A percentile compares a stretch with the other conserved stretches of the same genome.
Conservation (phyloP, 2,797 vertebrate species). For the Bovichtus diacanthus region DNA sequence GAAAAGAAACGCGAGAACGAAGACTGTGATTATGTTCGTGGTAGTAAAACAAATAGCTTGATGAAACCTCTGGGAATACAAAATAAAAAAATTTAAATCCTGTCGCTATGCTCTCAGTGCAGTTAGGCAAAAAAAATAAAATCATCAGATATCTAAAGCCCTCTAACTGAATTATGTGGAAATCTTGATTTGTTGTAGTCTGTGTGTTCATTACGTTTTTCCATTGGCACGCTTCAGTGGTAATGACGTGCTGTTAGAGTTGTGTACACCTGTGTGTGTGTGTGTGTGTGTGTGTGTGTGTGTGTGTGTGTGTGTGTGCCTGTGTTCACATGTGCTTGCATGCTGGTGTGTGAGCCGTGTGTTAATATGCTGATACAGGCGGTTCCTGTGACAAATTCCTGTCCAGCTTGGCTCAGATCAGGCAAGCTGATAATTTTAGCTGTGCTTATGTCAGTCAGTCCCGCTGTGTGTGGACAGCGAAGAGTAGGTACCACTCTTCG, state of each 20-base stretch:
- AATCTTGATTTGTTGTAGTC: constrained; percentile 12
- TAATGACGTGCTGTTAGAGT: constrained; percentile 1
- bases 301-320: constrained; percentile 29
- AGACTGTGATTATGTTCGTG: neutral
- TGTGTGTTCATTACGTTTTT: neutral
- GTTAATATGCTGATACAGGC: constrained; percentile 67
- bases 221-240: neutral
- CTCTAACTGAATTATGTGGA: neutral
- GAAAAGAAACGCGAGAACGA: neutral
- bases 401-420: constrained; percentile 59
- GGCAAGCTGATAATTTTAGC: constrained; percentile 67
- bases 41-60: neutral
- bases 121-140: neutral
- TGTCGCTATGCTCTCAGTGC: neutral
- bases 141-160: neutral
- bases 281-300: constrained; percentile 2
- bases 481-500: constrained; percentile 16
- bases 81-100: neutral
- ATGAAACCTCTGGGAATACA: neutral
- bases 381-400: constrained; percentile 70
- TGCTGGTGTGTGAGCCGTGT: constrained; percentile 41
- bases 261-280: constrained; percentile 41
- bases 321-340: constrained; percentile 3
- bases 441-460: constrained; percentile 38
- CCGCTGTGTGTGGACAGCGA: constrained; percentile 33